phyloP scores from a whole-genome alignment of 2,113 vertebrate species.

The Cryptotis parvus region DNA sequence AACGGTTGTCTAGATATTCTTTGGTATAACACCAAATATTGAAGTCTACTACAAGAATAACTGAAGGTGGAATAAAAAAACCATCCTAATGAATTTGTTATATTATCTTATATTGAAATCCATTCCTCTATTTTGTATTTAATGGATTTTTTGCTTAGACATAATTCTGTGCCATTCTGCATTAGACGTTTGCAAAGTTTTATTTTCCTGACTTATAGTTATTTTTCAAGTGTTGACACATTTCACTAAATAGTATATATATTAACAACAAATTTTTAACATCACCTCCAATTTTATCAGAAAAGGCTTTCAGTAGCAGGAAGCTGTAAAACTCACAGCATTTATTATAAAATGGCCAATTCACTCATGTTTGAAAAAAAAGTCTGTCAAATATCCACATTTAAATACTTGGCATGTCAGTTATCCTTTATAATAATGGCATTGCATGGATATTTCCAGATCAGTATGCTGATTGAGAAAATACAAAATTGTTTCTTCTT shows the following conservation, averaged over 20 bases:
- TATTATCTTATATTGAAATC: slow-evolving; percentile 16
- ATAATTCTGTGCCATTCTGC: neutral
- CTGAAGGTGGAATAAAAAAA: neutral
- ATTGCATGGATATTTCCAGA: neutral
- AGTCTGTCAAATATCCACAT: neutral
- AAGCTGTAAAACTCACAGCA: neutral
- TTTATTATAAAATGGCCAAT: neutral
- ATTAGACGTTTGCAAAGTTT: slow-evolving; percentile 34
- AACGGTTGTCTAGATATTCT: neutral
- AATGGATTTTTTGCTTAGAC: neutral
- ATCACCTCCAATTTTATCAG: neutral
- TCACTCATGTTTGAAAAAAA: slow-evolving; percentile 35
- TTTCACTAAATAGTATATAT: slow-evolving; percentile 18
- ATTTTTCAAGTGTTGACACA: slow-evolving; percentile 19
- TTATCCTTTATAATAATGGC: neutral
- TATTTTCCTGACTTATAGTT: neutral
- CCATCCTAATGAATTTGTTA: neutral
- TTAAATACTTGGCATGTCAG: neutral
- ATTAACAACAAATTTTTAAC: neutral
- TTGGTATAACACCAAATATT: neutral
- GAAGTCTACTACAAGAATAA: slow-evolving; percentile 27
- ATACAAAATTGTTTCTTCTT: neutral
- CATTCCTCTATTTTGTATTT: neutral
- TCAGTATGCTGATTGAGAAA: neutral
- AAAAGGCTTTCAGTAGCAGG: slow-evolving; percentile 7